Conservation (phyloP, 2,888 invertebrate genomes). For the Athalia cordata region DNA sequence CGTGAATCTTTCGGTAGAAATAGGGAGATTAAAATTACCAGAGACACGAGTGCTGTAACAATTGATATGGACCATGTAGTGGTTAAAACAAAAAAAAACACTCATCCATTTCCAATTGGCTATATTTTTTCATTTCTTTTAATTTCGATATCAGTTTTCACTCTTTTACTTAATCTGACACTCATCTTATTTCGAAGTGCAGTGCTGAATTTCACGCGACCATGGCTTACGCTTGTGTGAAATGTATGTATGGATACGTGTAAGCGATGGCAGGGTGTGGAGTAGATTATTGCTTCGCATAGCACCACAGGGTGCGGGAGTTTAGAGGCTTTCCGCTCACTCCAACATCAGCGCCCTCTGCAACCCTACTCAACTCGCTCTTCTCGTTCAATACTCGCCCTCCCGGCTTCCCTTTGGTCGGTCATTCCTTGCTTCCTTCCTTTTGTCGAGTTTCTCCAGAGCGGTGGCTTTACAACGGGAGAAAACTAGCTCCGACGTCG, state of each 20-base stretch:
- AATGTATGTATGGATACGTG: too few relatives aligned
- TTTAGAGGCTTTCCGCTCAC: conserved; percentile 29
- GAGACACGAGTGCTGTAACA: too few relatives aligned
- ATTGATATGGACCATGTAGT: too few relatives aligned
- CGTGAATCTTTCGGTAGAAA: too few relatives aligned
- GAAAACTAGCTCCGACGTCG: conserved; percentile 19
- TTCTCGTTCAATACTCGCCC: conserved; percentile 45
- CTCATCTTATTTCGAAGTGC: too few relatives aligned
- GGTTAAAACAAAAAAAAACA: neutral
- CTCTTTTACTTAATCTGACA: neutral
- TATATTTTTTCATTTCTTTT: neutral
- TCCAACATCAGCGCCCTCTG: conserved; percentile 37
- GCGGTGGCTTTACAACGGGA: conserved; percentile 16
- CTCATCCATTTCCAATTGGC: neutral
- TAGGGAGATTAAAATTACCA: too few relatives aligned
- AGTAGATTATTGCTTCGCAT: conserved; percentile 39
- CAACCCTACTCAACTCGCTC: conserved; percentile 36
- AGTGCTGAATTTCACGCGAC: too few relatives aligned
- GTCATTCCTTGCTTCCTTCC: conserved; percentile 32
- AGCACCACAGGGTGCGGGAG: conserved; percentile 30
- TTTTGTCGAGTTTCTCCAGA: conserved; percentile 38
- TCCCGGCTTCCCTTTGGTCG: conserved; percentile 32
- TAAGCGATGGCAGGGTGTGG: neutral
- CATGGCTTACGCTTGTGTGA: too few relatives aligned
- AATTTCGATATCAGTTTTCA: neutral